phyloP scores from a whole-genome alignment of 1,140 invertebrate species.

The Euura lappo region DNA sequence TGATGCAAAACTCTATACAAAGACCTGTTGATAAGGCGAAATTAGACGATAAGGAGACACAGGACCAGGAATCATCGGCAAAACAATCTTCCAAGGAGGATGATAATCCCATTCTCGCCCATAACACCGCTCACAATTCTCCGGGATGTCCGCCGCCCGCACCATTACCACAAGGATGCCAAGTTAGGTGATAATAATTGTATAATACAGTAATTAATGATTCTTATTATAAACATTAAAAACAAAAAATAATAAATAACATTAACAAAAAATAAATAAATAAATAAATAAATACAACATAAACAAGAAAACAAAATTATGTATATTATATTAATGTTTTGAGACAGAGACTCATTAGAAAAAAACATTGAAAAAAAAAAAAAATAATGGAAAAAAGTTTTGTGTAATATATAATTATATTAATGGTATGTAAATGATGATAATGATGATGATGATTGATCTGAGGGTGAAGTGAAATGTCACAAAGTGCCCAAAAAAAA shows the following conservation, averaged over 20 bases:
- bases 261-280: constrained; percentile 27
- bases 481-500: constrained; percentile 56
- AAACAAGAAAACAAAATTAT: constrained; percentile 14
- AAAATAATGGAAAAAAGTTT: constrained; percentile 19
- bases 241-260: constrained; percentile 35
- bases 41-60: constrained; percentile 6
- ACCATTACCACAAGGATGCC: constrained; percentile 78
- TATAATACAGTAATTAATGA: constrained; percentile 54
- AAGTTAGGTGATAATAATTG: constrained; percentile 84
- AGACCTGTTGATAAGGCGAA: constrained; percentile 10
- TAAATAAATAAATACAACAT: constrained; percentile 28
- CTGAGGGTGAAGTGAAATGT: constrained; percentile 59
- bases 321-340: constrained; percentile 37
- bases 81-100: constrained; percentile 38
- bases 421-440: constrained; percentile 51
- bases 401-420: constrained; percentile 52
- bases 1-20: neutral
- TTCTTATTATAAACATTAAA: constrained; percentile 44
- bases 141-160: constrained; percentile 60
- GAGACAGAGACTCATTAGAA: constrained; percentile 46
- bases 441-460: constrained; percentile 17
- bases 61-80: neutral
- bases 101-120: constrained; percentile 31
- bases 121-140: constrained; percentile 42
- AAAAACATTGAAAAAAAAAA: constrained; percentile 29